Conservation (phyloP, 2,888 invertebrate species). For the Epistrophe eligans region DNA sequence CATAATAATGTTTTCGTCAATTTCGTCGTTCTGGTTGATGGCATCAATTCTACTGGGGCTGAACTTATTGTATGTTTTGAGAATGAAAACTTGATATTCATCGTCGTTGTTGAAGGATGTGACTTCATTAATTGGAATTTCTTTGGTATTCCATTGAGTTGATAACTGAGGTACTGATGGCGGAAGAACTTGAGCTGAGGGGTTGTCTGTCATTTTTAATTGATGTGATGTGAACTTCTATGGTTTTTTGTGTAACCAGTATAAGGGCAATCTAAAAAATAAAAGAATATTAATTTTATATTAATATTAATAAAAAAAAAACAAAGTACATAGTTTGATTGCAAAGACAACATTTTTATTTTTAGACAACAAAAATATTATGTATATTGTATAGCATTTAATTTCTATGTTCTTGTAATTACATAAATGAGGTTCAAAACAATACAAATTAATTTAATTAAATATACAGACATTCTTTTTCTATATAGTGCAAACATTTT, state of each 20-base stretch:
- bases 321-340: too few species aligned
- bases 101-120: slow-evolving; percentile 66
- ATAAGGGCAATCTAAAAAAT: background rate
- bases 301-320: too few species aligned
- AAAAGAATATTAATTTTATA: background rate
- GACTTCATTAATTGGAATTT: slow-evolving; percentile 72
- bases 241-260: background rate
- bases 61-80: slow-evolving; percentile 37
- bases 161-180: slow-evolving; percentile 56
- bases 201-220: slow-evolving; percentile 70
- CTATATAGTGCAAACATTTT: too few species aligned
- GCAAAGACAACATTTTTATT: too few species aligned
- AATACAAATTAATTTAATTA: too few species aligned
- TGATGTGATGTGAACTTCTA: slow-evolving; percentile 22
- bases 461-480: too few species aligned
- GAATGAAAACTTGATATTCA: slow-evolving; percentile 68
- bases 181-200: slow-evolving; percentile 44
- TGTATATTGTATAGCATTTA: too few species aligned
- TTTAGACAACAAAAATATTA: too few species aligned
- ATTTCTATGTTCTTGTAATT: too few species aligned
- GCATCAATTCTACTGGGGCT: slow-evolving; percentile 22
- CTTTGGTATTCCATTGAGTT: slow-evolving; percentile 70
- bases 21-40: slow-evolving; percentile 52
- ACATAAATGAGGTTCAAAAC: too few species aligned
- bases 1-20: slow-evolving; percentile 51